These are phyloP conservation scores for Trissoscelio sp. DNA, from an alignment of 2,888 invertebrate species.

Conservation along the genomic window DNA sequence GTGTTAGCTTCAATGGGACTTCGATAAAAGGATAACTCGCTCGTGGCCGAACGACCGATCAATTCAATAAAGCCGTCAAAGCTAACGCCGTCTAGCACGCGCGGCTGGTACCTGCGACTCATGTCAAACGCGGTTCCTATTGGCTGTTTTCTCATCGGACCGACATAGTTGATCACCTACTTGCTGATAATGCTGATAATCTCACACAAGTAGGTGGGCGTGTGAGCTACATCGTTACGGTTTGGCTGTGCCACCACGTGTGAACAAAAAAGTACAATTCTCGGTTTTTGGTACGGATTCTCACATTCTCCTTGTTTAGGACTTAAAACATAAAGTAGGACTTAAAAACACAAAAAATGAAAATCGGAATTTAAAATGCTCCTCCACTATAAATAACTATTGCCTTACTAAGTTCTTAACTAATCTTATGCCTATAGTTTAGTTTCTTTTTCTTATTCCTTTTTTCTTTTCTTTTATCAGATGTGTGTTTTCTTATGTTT, in stretches of 20 bases:
- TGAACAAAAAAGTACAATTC: too few relatives aligned
- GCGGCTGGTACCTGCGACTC: conserved; percentile 16
- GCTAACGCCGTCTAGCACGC: conserved; percentile 17
- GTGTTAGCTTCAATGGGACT: conserved; percentile 37
- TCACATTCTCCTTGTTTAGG: too few relatives aligned
- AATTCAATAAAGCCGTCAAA: conserved; percentile 48
- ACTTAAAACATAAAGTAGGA: too few relatives aligned
- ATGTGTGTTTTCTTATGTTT: too few relatives aligned
- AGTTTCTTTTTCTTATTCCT: too few relatives aligned
- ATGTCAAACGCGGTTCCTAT: conserved; percentile 32
- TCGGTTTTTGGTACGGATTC: conserved; percentile 7
- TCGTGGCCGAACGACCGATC: conserved; percentile 25
- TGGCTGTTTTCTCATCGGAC: conserved; percentile 33
- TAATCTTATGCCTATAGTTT: too few relatives aligned
- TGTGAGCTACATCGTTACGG: conserved; percentile 80
- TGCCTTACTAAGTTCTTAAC: too few relatives aligned
- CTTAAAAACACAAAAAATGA: too few relatives aligned
- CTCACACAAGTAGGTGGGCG: conserved; percentile 80
- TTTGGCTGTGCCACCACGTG: conserved; percentile 66
- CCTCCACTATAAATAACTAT: too few relatives aligned
- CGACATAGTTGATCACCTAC: conserved; percentile 75
- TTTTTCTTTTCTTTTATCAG: too few relatives aligned
- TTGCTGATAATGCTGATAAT: conserved; percentile 76
- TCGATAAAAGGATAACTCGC: conserved; percentile 43
- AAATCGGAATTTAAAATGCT: too few relatives aligned